These are phyloP conservation scores for Epinephelus lanceolatus DNA, from an alignment of 2,113 vertebrate genomes.

Conservation along the genomic window DNA sequence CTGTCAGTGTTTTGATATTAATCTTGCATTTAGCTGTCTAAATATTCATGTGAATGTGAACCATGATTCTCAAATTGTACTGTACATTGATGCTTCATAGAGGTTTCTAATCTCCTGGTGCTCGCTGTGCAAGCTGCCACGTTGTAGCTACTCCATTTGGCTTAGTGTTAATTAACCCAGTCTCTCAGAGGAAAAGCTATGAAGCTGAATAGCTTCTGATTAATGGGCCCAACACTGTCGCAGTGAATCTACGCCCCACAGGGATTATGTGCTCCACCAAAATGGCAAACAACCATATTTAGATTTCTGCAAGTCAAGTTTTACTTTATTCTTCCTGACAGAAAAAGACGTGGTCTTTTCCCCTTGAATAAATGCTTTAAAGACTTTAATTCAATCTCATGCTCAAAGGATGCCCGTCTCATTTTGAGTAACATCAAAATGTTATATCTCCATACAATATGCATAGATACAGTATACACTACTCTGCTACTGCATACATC, in stretches of 20 bases:
- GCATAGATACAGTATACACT: constrained; percentile 14
- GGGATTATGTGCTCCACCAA: constrained; percentile 66
- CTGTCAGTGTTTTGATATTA: constrained; percentile 53
- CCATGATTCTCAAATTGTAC: constrained; percentile 55
- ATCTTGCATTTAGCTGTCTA: constrained; percentile 63
- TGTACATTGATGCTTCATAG: constrained; percentile 49
- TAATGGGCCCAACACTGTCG: constrained; percentile 72
- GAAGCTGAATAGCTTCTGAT: constrained; percentile 78
- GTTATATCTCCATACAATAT: constrained; percentile 43
- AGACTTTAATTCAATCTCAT: constrained; percentile 68
- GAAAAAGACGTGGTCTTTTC: constrained; percentile 67
- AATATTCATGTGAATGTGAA: constrained; percentile 64
- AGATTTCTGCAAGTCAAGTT: constrained; percentile 71
- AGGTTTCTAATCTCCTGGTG: constrained; percentile 61
- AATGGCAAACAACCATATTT: constrained; percentile 81
- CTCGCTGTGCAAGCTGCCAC: constrained; percentile 51
- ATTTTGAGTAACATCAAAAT: constrained; percentile 48
- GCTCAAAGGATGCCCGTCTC: constrained; percentile 41
- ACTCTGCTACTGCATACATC: constrained; percentile 7
- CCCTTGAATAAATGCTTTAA: constrained; percentile 56
- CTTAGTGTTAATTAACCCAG: constrained; percentile 74
- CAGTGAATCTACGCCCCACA: constrained; percentile 66
- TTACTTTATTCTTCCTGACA: constrained; percentile 63
- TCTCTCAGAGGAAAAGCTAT: constrained; percentile 69
- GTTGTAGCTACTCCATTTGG: constrained; percentile 65